Conservation (phyloP, 2,888 invertebrate species). For the Synanthedon andrenaeformis region DNA sequence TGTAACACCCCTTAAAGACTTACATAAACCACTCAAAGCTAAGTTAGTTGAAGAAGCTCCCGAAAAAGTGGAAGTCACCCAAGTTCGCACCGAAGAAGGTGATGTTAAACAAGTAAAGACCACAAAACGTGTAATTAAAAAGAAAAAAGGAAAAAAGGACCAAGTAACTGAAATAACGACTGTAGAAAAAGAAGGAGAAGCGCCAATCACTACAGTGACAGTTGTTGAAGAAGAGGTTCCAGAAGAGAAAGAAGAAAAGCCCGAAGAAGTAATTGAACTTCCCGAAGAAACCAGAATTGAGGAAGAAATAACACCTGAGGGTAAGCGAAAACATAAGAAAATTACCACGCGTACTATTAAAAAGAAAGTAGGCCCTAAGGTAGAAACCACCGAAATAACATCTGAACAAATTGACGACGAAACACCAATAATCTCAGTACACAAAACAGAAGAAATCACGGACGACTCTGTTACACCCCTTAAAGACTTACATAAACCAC, state of each 20-base stretch:
- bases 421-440: constrained; percentile 16
- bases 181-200: constrained; percentile 35
- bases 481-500: constrained; percentile 15
- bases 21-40: constrained; percentile 13
- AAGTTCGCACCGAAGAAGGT: constrained; percentile 19
- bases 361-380: constrained; percentile 33
- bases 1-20: constrained; percentile 17
- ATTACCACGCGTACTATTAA: constrained; percentile 32
- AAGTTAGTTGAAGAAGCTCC: constrained; percentile 9
- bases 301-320: constrained; percentile 10
- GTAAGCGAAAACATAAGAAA: constrained; percentile 22
- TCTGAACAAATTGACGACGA: constrained; percentile 13
- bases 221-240: constrained; percentile 14
- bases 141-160: constrained; percentile 18
- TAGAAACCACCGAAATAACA: constrained; percentile 12
- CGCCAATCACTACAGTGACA: constrained; percentile 24
- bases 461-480: constrained; percentile 22
- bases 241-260: constrained; percentile 19
- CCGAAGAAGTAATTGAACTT: constrained; percentile 14
- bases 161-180: constrained; percentile 21
- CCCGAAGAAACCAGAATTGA: constrained; percentile 27
- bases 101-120: constrained; percentile 10
- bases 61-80: constrained; percentile 4
- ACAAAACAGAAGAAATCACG: constrained; percentile 14
- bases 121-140: constrained; percentile 17